A percentile compares a stretch with the other conserved stretches of the same genome.
phyloP scores from a whole-genome alignment of 2,888 invertebrate genomes.

The Drosophila quinaria region DNA sequence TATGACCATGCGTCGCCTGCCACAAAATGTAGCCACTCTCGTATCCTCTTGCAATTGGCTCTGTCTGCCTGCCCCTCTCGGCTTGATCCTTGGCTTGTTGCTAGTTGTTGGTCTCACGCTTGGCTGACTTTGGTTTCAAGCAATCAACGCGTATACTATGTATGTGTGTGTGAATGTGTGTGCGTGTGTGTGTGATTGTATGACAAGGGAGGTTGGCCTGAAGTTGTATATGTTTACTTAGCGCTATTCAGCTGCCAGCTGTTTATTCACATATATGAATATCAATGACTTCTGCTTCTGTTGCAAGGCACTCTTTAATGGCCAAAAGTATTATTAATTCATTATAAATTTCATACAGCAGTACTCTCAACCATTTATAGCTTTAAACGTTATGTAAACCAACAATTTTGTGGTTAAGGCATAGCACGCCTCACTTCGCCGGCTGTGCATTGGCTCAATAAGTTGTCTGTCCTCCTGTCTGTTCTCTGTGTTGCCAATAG shows the following conservation, averaged over 20 bases:
- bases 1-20: constrained; percentile 70
- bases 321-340: constrained; percentile 6
- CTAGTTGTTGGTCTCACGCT: constrained; percentile 78
- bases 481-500: background rate
- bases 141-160: constrained; percentile 67
- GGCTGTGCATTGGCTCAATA: too few relatives aligned
- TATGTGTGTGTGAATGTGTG: constrained; percentile 5
- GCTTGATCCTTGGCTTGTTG: constrained; percentile 59
- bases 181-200: constrained; percentile 4
- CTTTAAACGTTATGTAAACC: background rate
- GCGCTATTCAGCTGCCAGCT: constrained; percentile 73
- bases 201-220: constrained; percentile 4
- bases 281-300: constrained; percentile 56
- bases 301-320: constrained; percentile 21
- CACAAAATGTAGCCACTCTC: constrained; percentile 73
- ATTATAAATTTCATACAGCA: background rate
- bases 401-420: constrained; percentile 8
- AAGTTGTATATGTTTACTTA: constrained; percentile 64
- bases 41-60: constrained; percentile 20
- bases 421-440: background rate
- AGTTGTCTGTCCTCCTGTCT: background rate
- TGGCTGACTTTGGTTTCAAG: constrained; percentile 79
- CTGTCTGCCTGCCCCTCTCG: background rate
- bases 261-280: constrained; percentile 67
- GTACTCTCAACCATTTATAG: background rate